Percentiles rank a stretch among this genome's conserved stretches.
phyloP scores from a whole-genome alignment of 2,797 vertebrate species.

The Pseudochirops corinnae region DNA sequence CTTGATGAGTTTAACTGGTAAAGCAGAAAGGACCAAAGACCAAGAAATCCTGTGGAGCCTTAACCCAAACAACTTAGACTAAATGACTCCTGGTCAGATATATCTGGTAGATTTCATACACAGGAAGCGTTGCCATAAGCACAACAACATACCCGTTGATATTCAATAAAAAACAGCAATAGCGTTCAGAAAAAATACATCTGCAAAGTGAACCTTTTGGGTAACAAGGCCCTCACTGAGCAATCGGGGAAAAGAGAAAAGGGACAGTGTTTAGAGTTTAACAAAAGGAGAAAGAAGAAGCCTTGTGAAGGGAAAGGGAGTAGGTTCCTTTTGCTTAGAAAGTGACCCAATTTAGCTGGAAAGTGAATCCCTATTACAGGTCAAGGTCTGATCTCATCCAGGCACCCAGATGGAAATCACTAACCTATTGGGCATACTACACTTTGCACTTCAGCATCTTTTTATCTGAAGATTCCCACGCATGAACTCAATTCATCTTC shows the following conservation, averaged over 20 bases:
- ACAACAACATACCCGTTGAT: neutral
- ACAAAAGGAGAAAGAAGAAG: slow-evolving; percentile 53
- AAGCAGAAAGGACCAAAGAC: neutral
- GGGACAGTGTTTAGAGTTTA: slow-evolving; percentile 48
- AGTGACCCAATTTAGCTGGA: slow-evolving; percentile 67
- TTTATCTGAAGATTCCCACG: neutral
- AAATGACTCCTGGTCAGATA: neutral
- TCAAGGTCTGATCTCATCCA: neutral
- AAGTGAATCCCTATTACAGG: neutral
- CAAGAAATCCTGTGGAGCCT: neutral
- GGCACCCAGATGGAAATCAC: neutral
- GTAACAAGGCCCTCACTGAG: slow-evolving; percentile 65
- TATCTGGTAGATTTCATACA: neutral
- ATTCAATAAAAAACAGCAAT: slow-evolving; percentile 67
- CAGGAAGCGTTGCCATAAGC: neutral
- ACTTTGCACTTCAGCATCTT: neutral
- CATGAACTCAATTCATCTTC: neutral
- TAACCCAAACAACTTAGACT: neutral
- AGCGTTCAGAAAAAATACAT: slow-evolving; percentile 57
- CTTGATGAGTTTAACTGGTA: neutral
- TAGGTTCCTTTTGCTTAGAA: slow-evolving; percentile 47
- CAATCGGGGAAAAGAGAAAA: slow-evolving; percentile 18
- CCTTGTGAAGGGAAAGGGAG: neutral
- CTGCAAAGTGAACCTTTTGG: slow-evolving; percentile 66
- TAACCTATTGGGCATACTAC: neutral